A percentile compares a stretch with the other conserved stretches of the same genome.
Evolutionary conservation across 1,140 invertebrate species (phyloP).

Genomic region (Aphelinus atriplicis): DNA sequence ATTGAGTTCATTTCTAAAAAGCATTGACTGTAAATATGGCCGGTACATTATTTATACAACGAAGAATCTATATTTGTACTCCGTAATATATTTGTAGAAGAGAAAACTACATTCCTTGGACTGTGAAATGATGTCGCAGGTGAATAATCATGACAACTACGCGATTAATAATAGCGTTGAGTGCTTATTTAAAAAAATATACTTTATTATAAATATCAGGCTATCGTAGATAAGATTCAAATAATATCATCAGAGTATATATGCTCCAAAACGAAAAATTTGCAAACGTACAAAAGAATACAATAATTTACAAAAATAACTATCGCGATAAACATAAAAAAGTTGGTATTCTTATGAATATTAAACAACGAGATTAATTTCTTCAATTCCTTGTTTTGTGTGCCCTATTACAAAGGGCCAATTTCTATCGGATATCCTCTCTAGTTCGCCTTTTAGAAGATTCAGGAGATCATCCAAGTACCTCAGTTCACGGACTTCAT

Average conservation of each 20-base stretch:
- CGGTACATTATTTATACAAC: slow-evolving; percentile 30
- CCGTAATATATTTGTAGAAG: not conserved
- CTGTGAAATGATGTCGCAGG: too few relatives aligned
- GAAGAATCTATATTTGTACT: slow-evolving; percentile 44
- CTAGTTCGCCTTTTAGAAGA: slow-evolving; percentile 58
- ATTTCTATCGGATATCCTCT: slow-evolving; percentile 56
- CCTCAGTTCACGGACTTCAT: slow-evolving; percentile 57
- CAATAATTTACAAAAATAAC: slow-evolving; percentile 13
- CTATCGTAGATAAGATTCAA: too few relatives aligned
- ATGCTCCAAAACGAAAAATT: too few relatives aligned
- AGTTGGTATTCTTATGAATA: slow-evolving; percentile 9
- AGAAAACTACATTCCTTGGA: too few relatives aligned
- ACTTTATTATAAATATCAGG: too few relatives aligned
- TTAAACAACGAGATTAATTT: slow-evolving; percentile 61
- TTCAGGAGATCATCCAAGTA: slow-evolving; percentile 61
- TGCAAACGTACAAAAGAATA: slow-evolving; percentile 19
- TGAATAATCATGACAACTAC: too few relatives aligned
- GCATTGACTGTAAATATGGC: slow-evolving; percentile 29
- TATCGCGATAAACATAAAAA: slow-evolving; percentile 18
- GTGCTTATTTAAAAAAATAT: too few relatives aligned
- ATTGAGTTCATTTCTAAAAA: not conserved
- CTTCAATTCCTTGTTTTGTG: slow-evolving; percentile 45
- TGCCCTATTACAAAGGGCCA: slow-evolving; percentile 61
- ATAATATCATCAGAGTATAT: too few relatives aligned
- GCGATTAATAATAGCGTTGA: too few relatives aligned